phyloP scores from a whole-genome alignment of 1,140 invertebrate genomes.

The Meloidogyne hapla region DNA sequence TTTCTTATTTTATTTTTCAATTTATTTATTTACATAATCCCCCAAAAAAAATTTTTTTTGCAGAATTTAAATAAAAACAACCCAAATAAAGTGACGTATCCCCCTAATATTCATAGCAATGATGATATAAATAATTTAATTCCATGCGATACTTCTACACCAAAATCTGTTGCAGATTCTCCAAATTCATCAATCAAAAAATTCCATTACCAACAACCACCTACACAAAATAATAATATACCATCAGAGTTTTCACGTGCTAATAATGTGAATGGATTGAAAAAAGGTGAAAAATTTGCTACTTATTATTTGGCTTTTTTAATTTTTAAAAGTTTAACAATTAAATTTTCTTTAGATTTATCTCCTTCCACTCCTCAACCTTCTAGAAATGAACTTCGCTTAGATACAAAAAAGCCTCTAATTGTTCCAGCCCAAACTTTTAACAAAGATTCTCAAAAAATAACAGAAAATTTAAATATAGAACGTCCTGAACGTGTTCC shows the following conservation, averaged over 20 bases:
- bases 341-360: neutral
- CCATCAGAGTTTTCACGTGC: neutral
- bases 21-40: neutral
- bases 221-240: neutral
- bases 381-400: neutral
- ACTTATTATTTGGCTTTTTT: neutral
- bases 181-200: neutral
- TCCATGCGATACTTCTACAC: constrained; percentile 32
- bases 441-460: constrained; percentile 12
- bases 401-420: neutral
- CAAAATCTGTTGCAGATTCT: constrained; percentile 24
- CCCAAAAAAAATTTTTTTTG: neutral
- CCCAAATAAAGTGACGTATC: neutral
- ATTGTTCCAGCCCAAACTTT: constrained; percentile 29
- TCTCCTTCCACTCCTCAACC: neutral
- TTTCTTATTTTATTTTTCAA: too few relatives aligned
- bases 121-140: neutral
- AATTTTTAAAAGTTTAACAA: neutral
- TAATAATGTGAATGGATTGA: neutral
- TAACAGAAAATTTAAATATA: constrained; percentile 1
- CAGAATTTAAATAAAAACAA: neutral
- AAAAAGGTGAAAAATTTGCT: neutral
- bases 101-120: neutral
- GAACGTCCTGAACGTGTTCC: constrained; percentile 45
- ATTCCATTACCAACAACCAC: neutral